phyloP scores from a whole-genome alignment of 1,140 invertebrate species.

The Dreissena rostriformis region DNA sequence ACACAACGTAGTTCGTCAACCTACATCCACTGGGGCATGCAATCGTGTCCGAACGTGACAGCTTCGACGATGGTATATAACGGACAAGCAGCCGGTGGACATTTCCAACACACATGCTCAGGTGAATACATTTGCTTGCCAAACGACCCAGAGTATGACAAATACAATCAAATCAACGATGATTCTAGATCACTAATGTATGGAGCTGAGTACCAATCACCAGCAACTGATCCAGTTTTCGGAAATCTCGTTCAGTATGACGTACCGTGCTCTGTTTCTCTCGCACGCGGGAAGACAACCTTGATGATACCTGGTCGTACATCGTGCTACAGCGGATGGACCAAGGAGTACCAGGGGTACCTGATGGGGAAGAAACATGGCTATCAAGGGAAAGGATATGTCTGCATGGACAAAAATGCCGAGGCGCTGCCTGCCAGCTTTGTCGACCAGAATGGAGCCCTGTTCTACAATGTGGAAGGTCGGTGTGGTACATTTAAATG shows the following conservation, averaged over 20 bases:
- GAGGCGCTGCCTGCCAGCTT: neutral
- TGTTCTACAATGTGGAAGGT: slow-evolving; percentile 34
- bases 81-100: too few relatives aligned
- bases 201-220: too few relatives aligned
- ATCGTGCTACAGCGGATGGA: neutral
- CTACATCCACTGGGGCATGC: too few relatives aligned
- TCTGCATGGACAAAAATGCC: slow-evolving; percentile 40
- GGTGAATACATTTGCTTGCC: too few relatives aligned
- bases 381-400: slow-evolving; percentile 13
- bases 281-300: neutral
- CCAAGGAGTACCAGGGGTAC: neutral
- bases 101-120: too few relatives aligned
- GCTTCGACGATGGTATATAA: too few relatives aligned
- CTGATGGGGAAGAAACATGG: neutral
- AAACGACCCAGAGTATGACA: too few relatives aligned
- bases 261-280: neutral
- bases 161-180: too few relatives aligned
- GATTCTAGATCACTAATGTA: too few relatives aligned
- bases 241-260: neutral
- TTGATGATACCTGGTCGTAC: slow-evolving; percentile 22
- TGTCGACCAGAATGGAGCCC: neutral
- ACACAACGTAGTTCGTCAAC: too few relatives aligned
- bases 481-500: slow-evolving; percentile 29
- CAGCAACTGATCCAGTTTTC: too few relatives aligned
- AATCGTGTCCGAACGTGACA: too few relatives aligned